Evolutionary conservation across 1,140 invertebrate species (phyloP).

Genomic region (Solen grandis): DNA sequence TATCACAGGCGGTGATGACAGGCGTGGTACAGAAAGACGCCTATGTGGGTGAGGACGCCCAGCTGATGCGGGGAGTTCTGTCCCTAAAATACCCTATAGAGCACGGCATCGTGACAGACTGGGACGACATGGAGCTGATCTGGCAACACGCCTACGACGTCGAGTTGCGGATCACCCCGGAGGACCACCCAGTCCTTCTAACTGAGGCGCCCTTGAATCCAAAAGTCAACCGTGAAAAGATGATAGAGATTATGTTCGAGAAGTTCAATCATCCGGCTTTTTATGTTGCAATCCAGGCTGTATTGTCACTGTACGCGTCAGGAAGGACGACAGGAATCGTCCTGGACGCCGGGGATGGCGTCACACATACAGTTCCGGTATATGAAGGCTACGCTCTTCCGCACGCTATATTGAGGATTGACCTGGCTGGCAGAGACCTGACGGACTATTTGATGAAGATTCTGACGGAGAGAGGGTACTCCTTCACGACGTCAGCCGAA

Average conservation of each 20-base stretch:
- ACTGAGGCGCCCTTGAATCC: conserved; percentile 30
- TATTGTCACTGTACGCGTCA: conserved; percentile 91
- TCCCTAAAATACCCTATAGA: conserved; percentile 82
- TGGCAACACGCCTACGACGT: conserved; percentile 27
- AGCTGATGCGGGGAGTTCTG: conserved; percentile 87
- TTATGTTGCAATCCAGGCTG: conserved; percentile 91
- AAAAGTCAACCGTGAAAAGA: conserved; percentile 32
- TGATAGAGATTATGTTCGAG: conserved; percentile 38
- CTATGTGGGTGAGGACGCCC: conserved; percentile 81
- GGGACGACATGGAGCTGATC: conserved; percentile 79
- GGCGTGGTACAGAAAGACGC: conserved; percentile 82
- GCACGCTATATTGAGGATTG: conserved; percentile 92
- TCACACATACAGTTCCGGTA: conserved; percentile 91
- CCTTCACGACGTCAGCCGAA: conserved; percentile 90
- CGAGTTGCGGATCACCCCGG: conserved; percentile 1
- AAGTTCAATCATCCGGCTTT: conserved; percentile 94
- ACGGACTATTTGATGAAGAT: conserved; percentile 98
- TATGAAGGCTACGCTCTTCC: conserved; percentile 90
- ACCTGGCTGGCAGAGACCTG: conserved; percentile 95
- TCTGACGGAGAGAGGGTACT: conserved; percentile 97
- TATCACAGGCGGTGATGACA: not conserved
- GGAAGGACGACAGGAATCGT: conserved; percentile 96
- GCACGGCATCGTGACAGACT: conserved; percentile 82
- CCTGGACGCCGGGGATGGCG: conserved; percentile 92
- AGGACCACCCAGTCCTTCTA: not conserved